These are phyloP conservation scores for Chauna torquata DNA, from an alignment of 2,113 vertebrate genomes.

Conservation along the genomic window DNA sequence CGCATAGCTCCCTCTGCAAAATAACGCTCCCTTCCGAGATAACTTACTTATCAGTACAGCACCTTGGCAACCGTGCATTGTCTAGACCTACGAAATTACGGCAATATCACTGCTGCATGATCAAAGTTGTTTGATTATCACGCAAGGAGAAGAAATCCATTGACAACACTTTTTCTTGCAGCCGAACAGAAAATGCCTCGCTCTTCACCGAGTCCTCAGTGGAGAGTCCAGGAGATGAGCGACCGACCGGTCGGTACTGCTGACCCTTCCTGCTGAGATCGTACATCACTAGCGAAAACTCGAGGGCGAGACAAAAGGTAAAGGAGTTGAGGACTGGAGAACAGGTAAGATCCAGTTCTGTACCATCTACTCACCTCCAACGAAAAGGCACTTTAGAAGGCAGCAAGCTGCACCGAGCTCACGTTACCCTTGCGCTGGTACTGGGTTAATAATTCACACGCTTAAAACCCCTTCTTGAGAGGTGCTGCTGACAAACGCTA, in stretches of 20 bases:
- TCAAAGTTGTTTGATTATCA: not conserved
- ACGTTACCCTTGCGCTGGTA: not conserved
- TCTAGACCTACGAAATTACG: not conserved
- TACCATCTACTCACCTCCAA: not conserved
- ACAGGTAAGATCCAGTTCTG: not conserved
- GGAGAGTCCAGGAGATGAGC: not conserved
- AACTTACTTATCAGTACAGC: not conserved
- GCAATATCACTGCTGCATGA: not conserved
- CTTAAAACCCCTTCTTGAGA: not conserved
- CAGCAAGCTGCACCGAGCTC: not conserved
- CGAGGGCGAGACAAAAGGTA: not conserved
- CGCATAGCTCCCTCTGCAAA: not conserved
- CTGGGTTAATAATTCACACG: not conserved
- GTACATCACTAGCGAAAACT: not conserved
- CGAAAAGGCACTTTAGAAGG: not conserved
- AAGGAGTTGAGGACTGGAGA: not conserved
- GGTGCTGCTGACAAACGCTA: not conserved
- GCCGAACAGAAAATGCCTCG: conserved; percentile 4
- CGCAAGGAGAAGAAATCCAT: not conserved
- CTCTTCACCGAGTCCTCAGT: not conserved
- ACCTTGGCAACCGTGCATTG: not conserved
- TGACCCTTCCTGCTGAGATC: conserved; percentile 3
- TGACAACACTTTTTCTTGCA: not conserved
- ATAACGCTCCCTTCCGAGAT: not conserved
- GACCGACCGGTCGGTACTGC: not conserved